Base-by-base conservation (phyloP, 1,140 invertebrate species). In the Pectinophora gossypiella region DNA sequence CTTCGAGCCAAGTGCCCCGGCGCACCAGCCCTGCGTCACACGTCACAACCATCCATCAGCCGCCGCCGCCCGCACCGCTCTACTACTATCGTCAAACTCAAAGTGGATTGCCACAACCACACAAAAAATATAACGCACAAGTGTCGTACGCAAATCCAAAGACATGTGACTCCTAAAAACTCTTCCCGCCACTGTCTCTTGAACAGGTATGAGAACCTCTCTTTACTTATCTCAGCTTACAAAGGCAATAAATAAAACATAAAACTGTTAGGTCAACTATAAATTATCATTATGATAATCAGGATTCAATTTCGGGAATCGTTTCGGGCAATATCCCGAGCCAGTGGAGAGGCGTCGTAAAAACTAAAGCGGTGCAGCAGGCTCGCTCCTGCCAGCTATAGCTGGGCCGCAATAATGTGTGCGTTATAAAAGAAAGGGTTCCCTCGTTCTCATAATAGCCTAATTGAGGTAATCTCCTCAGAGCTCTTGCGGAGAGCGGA, bases 391-490 rank as follows among this genome's bases (percentile, higher is more conserved):
- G 27, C 27, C 9, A 9, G 27, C 27, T n/a, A n/a, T n/a, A n/a
- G n/a, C n/a, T n/a, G n/a, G n/a, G 3, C 13, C 16, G 36, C 36
- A 40, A 13, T 40, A 40, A 40, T n/a, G 27, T n/a, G 36, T 15
- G 10, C 36, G 36, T 40, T 40, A 40, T 40, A 40, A 40, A 40
- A 40, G 36, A 40, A 40, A 18, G 36, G 36, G n/a, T 40, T 18
- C 15, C 16, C 36, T 40, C 36, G 36, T 40, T 18, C 27, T 32
- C 27, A 32, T 32, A 32, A 32, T 32, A 32, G 27, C 27, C 27
- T 32, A 32, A 32, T 32, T 32, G 27, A 32, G 27, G 27, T n/a
- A 32, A 32, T 32, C 27, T 32, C 27, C n/a, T n/a, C 6, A 32
- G 27, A n/a, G n/a, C n/a, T 32, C 2, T n/a, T n/a, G 27, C 27